phyloP scores from a whole-genome alignment of 64 coral and sea anemone species.

The Montipora foliosa region DNA sequence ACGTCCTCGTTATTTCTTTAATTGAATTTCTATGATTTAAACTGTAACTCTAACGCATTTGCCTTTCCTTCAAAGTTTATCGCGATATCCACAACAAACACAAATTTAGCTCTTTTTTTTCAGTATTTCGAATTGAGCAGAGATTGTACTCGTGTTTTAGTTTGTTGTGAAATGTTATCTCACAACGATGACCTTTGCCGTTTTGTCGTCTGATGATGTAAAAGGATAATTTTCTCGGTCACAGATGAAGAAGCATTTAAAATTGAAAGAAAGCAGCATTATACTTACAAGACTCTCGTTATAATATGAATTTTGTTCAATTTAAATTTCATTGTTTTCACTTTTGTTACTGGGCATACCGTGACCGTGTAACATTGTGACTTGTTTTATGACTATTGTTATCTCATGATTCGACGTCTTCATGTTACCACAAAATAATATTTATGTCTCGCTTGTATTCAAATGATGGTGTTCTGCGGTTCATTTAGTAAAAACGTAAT shows the following conservation, averaged over 20 bases:
- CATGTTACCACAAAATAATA: constrained; percentile 7
- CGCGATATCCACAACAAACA: neutral
- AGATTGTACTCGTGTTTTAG: neutral
- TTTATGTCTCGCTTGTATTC: constrained; percentile 42
- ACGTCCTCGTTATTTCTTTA: neutral
- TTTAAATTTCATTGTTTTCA: too few species aligned
- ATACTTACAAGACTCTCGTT: neutral
- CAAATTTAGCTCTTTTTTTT: neutral
- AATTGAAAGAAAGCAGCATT: neutral
- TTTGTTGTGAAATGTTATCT: neutral
- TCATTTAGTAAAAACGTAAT: neutral
- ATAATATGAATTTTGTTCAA: neutral
- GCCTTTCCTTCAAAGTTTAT: neutral
- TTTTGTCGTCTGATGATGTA: neutral
- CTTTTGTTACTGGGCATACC: neutral
- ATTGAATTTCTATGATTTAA: neutral
- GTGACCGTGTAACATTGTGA: neutral
- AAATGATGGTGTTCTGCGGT: neutral
- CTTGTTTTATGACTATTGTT: neutral
- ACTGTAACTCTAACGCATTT: neutral
- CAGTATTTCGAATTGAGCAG: neutral
- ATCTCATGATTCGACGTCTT: neutral
- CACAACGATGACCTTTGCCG: neutral
- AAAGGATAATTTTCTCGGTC: neutral
- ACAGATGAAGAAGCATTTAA: neutral